Conservation (phyloP, 2,113 vertebrate genomes). For the Rhadina sibilatrix region DNA sequence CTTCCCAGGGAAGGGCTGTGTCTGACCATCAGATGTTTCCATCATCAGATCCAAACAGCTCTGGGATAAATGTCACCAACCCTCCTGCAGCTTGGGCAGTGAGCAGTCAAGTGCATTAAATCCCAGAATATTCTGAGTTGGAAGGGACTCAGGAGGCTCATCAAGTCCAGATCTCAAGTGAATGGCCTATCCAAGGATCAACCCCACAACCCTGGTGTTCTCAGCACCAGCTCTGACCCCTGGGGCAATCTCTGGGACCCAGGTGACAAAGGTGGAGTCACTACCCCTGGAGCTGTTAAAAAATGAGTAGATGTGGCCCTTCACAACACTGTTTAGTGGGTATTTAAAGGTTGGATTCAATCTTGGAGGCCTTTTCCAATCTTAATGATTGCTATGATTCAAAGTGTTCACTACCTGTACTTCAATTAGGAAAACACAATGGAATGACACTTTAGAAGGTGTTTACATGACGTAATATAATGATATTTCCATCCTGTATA, state of each 20-base stretch:
- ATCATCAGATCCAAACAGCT: background rate
- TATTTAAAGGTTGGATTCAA: background rate
- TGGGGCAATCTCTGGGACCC: background rate
- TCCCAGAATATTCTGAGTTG: background rate
- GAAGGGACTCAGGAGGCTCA: background rate
- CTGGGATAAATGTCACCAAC: rapidly evolving
- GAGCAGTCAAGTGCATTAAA: background rate
- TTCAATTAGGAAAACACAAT: background rate
- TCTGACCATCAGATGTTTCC: background rate
- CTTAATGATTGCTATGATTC: background rate
- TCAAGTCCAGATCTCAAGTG: rapidly evolving
- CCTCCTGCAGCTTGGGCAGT: background rate
- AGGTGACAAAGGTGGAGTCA: background rate
- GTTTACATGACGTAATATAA: background rate
- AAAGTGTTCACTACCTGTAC: background rate
- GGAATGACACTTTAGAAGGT: background rate
- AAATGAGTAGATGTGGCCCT: background rate
- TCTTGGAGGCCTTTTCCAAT: background rate
- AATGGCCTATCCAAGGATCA: too few relatives aligned
- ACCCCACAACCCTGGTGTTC: rapidly evolving
- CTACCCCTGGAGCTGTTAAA: background rate
- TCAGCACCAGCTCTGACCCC: background rate
- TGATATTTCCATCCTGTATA: background rate
- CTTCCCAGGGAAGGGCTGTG: background rate
- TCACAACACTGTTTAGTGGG: background rate